Evolutionary conservation across 2,888 invertebrate genomes (phyloP).

Genomic region (Laspeyria flexula): DNA sequence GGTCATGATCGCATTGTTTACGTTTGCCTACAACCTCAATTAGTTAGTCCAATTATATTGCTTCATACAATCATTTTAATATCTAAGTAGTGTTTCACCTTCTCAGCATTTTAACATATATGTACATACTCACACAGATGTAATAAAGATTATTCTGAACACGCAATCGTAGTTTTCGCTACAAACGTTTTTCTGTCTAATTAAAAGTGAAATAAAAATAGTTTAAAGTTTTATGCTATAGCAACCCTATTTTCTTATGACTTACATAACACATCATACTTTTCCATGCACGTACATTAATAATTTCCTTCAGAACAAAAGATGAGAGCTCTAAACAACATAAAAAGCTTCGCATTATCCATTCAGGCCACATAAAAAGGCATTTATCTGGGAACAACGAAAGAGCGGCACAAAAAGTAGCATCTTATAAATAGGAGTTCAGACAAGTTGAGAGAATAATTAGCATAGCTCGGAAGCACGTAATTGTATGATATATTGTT

Average conservation of each 20-base stretch:
- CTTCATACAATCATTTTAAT: no score
- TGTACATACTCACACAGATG: no score
- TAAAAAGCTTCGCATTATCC: conserved; percentile 53
- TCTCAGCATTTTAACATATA: no score
- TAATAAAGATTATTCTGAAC: no score
- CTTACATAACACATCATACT: background rate
- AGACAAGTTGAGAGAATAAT: conserved; percentile 69
- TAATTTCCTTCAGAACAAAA: conserved; percentile 10
- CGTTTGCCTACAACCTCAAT: no score
- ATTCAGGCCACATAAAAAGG: conserved; percentile 58
- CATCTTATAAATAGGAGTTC: conserved; percentile 55
- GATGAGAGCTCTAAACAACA: conserved; percentile 37
- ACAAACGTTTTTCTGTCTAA: no score
- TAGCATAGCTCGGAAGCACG: conserved; percentile 51
- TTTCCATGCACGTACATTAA: background rate
- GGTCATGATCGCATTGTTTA: no score
- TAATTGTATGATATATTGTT: conserved; percentile 40
- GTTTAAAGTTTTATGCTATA: no score
- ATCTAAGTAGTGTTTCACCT: no score
- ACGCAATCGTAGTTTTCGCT: no score
- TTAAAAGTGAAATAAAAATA: no score
- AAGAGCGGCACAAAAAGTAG: conserved; percentile 54
- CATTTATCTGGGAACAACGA: conserved; percentile 61
- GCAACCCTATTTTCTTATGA: background rate
- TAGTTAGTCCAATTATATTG: no score